Evolutionary conservation across 30 jellyfish, hydroid and myxozoan genomes (phyloP).

Genomic region (Cassiopea andromeda): DNA sequence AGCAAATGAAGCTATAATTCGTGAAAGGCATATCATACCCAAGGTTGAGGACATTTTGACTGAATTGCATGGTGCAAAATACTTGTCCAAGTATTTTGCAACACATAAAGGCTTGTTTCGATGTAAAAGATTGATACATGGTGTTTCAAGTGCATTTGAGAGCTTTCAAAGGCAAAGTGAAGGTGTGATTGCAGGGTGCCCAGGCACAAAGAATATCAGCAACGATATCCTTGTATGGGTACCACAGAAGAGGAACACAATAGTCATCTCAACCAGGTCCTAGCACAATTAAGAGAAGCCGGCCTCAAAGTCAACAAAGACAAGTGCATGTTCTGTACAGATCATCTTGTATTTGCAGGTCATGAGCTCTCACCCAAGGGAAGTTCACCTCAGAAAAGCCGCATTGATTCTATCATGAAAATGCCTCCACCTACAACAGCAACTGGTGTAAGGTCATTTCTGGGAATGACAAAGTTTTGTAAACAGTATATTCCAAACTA

Average conservation of each 20-base stretch:
- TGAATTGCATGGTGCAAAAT: slow-evolving; percentile 42
- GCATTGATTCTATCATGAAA: slow-evolving; percentile 7
- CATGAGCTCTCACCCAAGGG: slow-evolving; percentile 26
- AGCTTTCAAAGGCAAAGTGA: slow-evolving; percentile 38
- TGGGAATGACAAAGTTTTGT: slow-evolving; percentile 22
- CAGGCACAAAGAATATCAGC: slow-evolving; percentile 38
- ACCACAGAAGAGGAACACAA: slow-evolving; percentile 33
- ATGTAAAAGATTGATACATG: slow-evolving; percentile 23
- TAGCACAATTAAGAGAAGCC: not conserved
- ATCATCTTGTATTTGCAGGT: slow-evolving; percentile 16
- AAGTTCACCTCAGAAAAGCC: slow-evolving; percentile 17
- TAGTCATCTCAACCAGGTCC: slow-evolving; percentile 18
- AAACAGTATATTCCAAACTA: slow-evolving; percentile 19
- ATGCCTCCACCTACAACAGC: slow-evolving; percentile 38
- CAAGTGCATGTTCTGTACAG: not conserved
- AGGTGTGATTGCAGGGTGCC: slow-evolving; percentile 11
- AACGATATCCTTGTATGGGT: slow-evolving; percentile 61
- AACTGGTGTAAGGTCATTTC: slow-evolving; percentile 41
- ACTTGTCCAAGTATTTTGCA: slow-evolving; percentile 39
- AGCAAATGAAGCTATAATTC: slow-evolving; percentile 42
- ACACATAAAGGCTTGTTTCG: slow-evolving; percentile 57
- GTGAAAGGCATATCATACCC: slow-evolving; percentile 48
- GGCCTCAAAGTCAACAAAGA: slow-evolving; percentile 15
- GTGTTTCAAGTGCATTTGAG: slow-evolving; percentile 38
- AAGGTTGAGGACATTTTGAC: slow-evolving; percentile 36